Percentiles rank a stretch among this genome's conserved stretches.
Evolutionary conservation across 1,140 invertebrate genomes (phyloP).

Genomic region (Eurosta solidaginis): DNA sequence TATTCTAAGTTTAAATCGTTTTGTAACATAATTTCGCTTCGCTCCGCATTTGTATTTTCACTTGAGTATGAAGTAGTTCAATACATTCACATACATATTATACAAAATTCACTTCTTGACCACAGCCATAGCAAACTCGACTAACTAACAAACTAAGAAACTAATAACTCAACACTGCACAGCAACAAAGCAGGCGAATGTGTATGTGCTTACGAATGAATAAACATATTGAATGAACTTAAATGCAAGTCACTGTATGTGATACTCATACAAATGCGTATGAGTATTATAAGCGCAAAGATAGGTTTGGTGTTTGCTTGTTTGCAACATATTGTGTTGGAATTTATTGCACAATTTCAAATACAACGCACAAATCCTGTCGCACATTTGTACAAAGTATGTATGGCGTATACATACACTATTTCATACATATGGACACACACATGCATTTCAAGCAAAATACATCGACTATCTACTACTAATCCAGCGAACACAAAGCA

Average conservation of each 20-base stretch:
- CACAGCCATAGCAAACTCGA: background rate
- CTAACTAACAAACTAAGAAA: background rate
- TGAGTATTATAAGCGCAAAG: background rate
- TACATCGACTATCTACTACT: too few species aligned
- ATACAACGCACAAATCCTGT: background rate
- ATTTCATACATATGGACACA: too few species aligned
- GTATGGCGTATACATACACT: background rate
- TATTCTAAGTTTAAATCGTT: too few species aligned
- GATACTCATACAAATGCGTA: too few species aligned
- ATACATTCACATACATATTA: background rate
- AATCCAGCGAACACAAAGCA: conserved; percentile 16
- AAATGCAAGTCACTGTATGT: background rate
- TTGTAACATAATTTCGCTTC: too few species aligned
- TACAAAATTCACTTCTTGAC: background rate
- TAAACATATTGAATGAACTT: background rate
- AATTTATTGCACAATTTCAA: background rate
- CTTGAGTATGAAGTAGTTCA: too few species aligned
- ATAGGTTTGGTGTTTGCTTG: background rate
- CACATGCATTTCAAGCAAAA: background rate
- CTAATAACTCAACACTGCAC: background rate
- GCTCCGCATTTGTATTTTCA: too few species aligned
- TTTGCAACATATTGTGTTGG: background rate
- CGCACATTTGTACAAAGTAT: background rate
- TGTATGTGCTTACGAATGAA: too few species aligned
- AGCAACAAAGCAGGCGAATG: background rate